A percentile compares a stretch with the other conserved stretches of the same genome.
Evolutionary conservation across 2,888 invertebrate genomes (phyloP).

Genomic region (Seladonia tumulorum): DNA sequence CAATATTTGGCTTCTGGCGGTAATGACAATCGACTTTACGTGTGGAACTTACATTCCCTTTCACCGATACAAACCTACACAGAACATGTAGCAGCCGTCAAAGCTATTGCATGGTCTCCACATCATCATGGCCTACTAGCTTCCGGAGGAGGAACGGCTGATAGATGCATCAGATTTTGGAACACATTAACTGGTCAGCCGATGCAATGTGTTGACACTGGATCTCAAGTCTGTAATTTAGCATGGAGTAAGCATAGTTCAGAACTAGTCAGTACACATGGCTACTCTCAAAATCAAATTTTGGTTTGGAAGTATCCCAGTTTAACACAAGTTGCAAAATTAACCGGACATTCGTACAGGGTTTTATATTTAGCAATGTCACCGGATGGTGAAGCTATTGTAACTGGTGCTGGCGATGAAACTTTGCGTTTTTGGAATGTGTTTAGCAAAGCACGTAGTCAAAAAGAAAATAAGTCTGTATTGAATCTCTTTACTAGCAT

Average conservation of each 20-base stretch:
- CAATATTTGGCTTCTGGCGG: constrained; percentile 99
- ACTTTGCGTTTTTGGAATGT: constrained; percentile 99
- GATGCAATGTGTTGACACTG: constrained; percentile 99
- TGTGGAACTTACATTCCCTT: constrained; percentile 95
- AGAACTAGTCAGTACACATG: constrained; percentile 98
- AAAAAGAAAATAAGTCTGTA: constrained; percentile 96
- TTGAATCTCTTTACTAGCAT: constrained; percentile 96
- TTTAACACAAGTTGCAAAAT: constrained; percentile 97
- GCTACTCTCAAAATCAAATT: constrained; percentile 99
- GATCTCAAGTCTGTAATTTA: constrained; percentile 98
- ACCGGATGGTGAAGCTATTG: constrained; percentile 99
- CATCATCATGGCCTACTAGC: constrained; percentile 98
- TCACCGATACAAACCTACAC: constrained; percentile 97
- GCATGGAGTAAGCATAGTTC: constrained; percentile 99
- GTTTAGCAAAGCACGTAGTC: constrained; percentile 98
- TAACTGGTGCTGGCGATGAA: constrained; percentile 99
- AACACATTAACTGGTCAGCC: constrained; percentile 99
- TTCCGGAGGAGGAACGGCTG: constrained; percentile 99
- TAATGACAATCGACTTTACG: constrained; percentile 97
- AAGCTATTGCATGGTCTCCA: constrained; percentile 99
- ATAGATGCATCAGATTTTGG: constrained; percentile 98
- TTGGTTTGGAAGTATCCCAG: constrained; percentile 99
- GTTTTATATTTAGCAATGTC: constrained; percentile 98
- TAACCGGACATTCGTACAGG: constrained; percentile 98
- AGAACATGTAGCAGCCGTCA: constrained; percentile 98